A percentile compares a stretch with the other conserved stretches of the same genome.
phyloP scores from a whole-genome alignment of 2,888 invertebrate species.

The Nemotelus pantherinus region DNA sequence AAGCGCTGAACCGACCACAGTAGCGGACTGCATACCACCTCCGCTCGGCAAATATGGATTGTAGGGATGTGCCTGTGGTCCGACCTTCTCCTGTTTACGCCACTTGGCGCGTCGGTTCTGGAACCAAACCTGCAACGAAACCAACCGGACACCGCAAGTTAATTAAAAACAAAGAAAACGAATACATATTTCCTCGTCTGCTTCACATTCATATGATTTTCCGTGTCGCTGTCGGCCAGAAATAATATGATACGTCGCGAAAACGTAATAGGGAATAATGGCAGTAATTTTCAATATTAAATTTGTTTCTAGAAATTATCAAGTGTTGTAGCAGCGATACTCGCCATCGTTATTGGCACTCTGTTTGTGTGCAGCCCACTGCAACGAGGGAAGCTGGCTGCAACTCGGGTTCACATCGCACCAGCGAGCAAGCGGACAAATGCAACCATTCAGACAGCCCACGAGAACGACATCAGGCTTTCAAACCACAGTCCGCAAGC shows the following conservation, averaged over 20 bases:
- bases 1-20: conserved; percentile 77
- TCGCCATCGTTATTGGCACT: background rate
- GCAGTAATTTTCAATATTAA: conserved; percentile 44
- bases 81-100: conserved; percentile 93
- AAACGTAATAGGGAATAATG: conserved; percentile 44
- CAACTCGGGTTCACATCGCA: background rate
- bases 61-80: conserved; percentile 90
- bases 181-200: conserved; percentile 32
- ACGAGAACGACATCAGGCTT: conserved; percentile 1
- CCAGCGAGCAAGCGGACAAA: background rate
- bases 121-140: conserved; percentile 82
- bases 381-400: background rate
- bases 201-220: background rate
- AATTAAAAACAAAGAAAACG: conserved; percentile 34
- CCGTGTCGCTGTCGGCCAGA: background rate
- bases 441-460: background rate
- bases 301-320: conserved; percentile 44
- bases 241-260: conserved; percentile 5
- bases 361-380: background rate
- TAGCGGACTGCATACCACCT: conserved; percentile 70
- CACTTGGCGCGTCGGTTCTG: conserved; percentile 92
- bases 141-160: conserved; percentile 19
- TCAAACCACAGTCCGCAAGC: conserved; percentile 29
- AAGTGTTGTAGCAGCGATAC: conserved; percentile 26
- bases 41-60: conserved; percentile 81